Conservation (phyloP, 2,888 invertebrate species). For the Apeira syringaria region DNA sequence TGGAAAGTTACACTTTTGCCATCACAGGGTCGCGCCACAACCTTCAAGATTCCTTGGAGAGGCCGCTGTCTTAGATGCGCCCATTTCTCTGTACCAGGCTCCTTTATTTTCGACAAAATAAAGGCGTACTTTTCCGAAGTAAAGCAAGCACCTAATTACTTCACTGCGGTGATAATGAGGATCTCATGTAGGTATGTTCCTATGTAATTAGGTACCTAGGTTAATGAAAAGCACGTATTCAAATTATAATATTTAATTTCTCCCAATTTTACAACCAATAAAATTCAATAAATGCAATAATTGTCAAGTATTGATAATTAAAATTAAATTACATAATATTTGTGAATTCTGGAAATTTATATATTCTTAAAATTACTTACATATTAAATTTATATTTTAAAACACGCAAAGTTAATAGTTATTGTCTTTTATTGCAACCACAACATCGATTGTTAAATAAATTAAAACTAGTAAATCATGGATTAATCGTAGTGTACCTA, state of each 20-base stretch:
- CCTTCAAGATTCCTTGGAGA: too few relatives aligned
- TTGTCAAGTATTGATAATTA: slow-evolving; percentile 22
- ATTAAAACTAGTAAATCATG: not conserved
- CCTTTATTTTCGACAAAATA: too few relatives aligned
- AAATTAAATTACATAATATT: not conserved
- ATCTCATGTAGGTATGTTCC: not conserved
- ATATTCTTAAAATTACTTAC: not conserved
- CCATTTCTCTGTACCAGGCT: too few relatives aligned
- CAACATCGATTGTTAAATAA: slow-evolving; percentile 4
- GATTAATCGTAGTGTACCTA: too few relatives aligned
- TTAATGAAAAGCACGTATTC: not conserved
- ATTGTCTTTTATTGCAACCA: slow-evolving; percentile 57
- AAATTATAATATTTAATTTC: slow-evolving; percentile 10
- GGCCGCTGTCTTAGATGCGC: too few relatives aligned
- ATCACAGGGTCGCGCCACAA: too few relatives aligned
- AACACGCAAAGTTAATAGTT: slow-evolving; percentile 50
- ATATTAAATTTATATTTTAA: not conserved
- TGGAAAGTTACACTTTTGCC: too few relatives aligned
- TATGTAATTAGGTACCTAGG: not conserved
- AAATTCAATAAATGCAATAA: slow-evolving; percentile 25
- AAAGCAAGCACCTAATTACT: too few relatives aligned
- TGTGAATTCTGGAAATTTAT: not conserved
- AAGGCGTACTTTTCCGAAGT: too few relatives aligned
- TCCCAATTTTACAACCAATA: slow-evolving; percentile 6
- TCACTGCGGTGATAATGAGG: too few relatives aligned